Percentiles rank a stretch among this genome's conserved stretches.
Conservation (phyloP, 2,113 vertebrate species). For the Trematomus loennbergii region DNA sequence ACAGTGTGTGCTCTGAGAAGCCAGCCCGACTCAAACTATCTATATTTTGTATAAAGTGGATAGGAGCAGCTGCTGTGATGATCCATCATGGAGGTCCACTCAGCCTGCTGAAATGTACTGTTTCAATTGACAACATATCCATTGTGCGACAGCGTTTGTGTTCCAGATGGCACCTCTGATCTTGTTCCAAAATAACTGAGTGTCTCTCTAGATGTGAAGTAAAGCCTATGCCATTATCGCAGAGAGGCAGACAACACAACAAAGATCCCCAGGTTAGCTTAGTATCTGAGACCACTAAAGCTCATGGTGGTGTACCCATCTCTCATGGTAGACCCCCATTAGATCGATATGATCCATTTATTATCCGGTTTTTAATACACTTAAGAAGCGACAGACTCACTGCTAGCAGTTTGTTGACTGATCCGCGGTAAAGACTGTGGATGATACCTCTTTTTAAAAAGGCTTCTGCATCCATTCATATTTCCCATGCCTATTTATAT, state of each 20-base stretch:
- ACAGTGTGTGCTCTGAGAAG: background rate
- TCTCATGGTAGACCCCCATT: background rate
- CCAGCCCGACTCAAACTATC: background rate
- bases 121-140: background rate
- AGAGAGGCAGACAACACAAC: background rate
- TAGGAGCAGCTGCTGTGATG: background rate
- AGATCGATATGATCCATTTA: background rate
- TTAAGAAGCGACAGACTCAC: conserved; percentile 6
- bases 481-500: conserved; percentile 52
- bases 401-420: conserved; percentile 28
- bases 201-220: background rate
- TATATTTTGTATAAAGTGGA: background rate
- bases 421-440: conserved; percentile 20
- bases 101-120: background rate
- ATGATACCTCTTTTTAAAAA: conserved; percentile 34
- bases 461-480: conserved; percentile 61
- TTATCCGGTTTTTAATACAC: conserved; percentile 6
- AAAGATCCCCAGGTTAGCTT: background rate
- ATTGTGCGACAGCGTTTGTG: background rate
- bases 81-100: background rate
- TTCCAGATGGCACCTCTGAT: conserved; percentile 3
- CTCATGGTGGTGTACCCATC: background rate
- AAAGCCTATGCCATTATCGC: background rate
- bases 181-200: background rate
- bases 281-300: background rate